Evolutionary conservation across 2,113 vertebrate genomes (phyloP).

Genomic region (Saimiri boliviensis): DNA sequence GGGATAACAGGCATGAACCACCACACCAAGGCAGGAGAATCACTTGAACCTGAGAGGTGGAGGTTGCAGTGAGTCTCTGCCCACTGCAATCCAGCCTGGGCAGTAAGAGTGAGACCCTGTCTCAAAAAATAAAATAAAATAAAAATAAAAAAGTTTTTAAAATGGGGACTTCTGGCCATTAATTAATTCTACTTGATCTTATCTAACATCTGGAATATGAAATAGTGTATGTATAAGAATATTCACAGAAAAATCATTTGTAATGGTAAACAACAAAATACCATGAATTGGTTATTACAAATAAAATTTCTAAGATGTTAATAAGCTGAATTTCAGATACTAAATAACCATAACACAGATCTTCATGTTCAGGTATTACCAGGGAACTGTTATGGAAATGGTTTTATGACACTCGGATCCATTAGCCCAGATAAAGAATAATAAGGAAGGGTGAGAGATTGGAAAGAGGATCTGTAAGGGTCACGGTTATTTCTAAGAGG

Average conservation of each 20-base stretch:
- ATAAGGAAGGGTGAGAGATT: background rate
- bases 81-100: too few relatives aligned
- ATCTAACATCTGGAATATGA: background rate
- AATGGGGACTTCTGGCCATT: background rate
- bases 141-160: background rate
- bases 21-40: too few relatives aligned
- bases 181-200: conserved; percentile 2
- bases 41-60: too few relatives aligned
- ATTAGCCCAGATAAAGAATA: background rate
- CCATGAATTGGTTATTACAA: background rate
- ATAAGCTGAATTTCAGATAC: background rate
- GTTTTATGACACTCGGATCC: background rate
- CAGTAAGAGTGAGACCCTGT: too few relatives aligned
- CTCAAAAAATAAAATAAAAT: too few relatives aligned
- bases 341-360: background rate
- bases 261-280: background rate
- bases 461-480: background rate
- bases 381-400: background rate
- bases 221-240: background rate
- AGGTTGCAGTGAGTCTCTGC: too few relatives aligned
- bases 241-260: background rate
- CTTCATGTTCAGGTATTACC: background rate
- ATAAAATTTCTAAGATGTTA: background rate
- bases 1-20: too few relatives aligned
- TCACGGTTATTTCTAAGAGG: background rate